phyloP scores from a whole-genome alignment of 1,140 invertebrate species.

The Orius insidiosus region DNA sequence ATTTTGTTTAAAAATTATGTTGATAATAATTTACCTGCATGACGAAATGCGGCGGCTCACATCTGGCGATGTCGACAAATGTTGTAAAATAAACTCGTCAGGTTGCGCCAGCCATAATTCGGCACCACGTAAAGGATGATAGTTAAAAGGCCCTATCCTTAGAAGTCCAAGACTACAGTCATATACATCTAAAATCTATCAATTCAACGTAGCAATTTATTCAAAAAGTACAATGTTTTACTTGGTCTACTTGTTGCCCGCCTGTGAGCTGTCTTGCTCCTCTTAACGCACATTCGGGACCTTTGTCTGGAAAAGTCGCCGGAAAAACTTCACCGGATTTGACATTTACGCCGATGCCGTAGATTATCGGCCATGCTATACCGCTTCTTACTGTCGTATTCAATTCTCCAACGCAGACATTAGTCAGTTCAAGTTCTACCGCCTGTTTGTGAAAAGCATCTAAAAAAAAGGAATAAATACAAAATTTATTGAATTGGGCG shows the following conservation, averaged over 20 bases:
- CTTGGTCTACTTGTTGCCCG: conserved; percentile 40
- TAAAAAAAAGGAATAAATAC: too few relatives aligned
- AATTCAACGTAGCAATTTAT: too few relatives aligned
- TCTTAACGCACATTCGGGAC: conserved; percentile 72
- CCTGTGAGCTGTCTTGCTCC: conserved; percentile 67
- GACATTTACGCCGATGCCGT: conserved; percentile 74
- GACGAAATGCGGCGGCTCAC: conserved; percentile 79
- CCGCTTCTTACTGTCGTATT: conserved; percentile 67
- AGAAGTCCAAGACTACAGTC: conserved; percentile 67
- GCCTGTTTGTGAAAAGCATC: conserved; percentile 80
- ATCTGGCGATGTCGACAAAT: conserved; percentile 81
- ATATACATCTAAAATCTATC: conserved; percentile 84
- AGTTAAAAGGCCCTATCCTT: conserved; percentile 84
- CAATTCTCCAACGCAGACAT: conserved; percentile 76
- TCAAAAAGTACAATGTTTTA: too few relatives aligned
- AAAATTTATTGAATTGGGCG: too few relatives aligned
- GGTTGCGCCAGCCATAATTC: conserved; percentile 82
- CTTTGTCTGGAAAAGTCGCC: conserved; percentile 86
- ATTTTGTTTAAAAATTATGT: conserved; percentile 2
- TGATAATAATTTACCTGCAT: conserved; percentile 44
- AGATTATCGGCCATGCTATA: conserved; percentile 74
- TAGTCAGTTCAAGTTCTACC: conserved; percentile 70
- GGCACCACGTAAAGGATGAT: conserved; percentile 73
- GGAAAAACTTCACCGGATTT: conserved; percentile 88
- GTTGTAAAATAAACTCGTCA: conserved; percentile 82